phyloP scores from a whole-genome alignment of 2,797 vertebrate species.

The Phataginus tricuspis region DNA sequence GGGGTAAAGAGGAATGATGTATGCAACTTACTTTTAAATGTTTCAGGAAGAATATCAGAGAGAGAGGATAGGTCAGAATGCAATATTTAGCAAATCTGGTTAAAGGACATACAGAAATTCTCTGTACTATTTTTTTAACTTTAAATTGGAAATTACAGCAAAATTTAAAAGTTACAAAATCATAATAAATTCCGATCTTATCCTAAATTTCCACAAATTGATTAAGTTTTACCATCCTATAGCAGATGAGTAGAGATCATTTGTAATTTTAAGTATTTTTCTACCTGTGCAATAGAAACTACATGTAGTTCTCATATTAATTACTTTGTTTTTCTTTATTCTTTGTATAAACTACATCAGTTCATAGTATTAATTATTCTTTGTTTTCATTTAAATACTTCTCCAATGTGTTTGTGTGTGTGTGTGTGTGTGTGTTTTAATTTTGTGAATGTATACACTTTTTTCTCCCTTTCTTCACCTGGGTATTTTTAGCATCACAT shows the following conservation, averaged over 20 bases:
- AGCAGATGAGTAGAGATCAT: neutral
- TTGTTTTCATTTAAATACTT: neutral
- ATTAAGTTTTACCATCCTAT: neutral
- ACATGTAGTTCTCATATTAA: neutral
- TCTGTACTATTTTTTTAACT: neutral
- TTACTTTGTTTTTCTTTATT: no score
- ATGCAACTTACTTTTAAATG: neutral
- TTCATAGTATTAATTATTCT: neutral
- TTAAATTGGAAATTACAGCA: neutral
- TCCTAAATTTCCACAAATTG: neutral
- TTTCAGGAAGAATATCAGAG: neutral
- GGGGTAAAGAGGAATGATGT: neutral
- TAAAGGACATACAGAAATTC: neutral
- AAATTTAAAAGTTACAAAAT: neutral
- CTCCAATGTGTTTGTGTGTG: neutral
- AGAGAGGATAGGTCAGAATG: neutral
- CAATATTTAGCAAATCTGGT: neutral
- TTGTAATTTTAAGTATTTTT: neutral
- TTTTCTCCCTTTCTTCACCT: slow-evolving; percentile 34
- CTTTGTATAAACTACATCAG: no score
- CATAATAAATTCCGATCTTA: neutral
- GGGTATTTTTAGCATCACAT: neutral
- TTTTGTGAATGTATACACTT: neutral
- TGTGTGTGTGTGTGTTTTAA: neutral
- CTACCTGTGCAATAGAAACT: neutral